Conservation (phyloP, 2,113 vertebrate species). For the Pituophis catenifer region DNA sequence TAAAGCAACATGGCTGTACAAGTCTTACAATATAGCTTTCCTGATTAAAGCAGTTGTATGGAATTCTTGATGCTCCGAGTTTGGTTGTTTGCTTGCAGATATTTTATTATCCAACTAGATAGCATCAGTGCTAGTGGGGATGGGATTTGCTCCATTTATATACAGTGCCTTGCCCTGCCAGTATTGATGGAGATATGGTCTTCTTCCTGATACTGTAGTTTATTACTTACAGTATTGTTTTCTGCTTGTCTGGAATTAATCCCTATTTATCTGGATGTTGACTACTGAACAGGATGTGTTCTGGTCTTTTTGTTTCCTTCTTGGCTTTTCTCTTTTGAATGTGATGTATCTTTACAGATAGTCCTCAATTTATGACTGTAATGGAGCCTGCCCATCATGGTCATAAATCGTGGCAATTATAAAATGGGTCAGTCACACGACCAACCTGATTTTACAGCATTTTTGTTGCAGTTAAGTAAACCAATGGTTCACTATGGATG, state of each 20-base stretch:
- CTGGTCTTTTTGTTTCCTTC: background rate
- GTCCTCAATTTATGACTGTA: background rate
- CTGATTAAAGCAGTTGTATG: background rate
- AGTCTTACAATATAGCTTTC: background rate
- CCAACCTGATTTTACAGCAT: background rate
- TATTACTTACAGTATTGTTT: background rate
- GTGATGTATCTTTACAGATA: background rate
- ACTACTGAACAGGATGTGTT: background rate
- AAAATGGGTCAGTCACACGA: background rate
- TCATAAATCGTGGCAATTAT: background rate
- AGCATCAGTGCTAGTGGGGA: background rate
- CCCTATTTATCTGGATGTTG: background rate
- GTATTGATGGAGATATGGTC: background rate
- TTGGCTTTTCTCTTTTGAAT: background rate
- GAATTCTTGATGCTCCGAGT: background rate
- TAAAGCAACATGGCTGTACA: background rate
- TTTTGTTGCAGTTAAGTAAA: background rate
- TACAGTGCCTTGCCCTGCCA: background rate
- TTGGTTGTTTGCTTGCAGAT: background rate
- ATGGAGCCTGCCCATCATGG: background rate
- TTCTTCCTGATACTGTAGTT: background rate
- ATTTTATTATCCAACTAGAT: background rate
- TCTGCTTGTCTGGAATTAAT: background rate
- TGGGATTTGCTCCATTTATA: background rate
- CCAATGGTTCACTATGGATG: background rate